Conservation (phyloP, 1,140 invertebrate species). For the Tigriopus japonicus region DNA sequence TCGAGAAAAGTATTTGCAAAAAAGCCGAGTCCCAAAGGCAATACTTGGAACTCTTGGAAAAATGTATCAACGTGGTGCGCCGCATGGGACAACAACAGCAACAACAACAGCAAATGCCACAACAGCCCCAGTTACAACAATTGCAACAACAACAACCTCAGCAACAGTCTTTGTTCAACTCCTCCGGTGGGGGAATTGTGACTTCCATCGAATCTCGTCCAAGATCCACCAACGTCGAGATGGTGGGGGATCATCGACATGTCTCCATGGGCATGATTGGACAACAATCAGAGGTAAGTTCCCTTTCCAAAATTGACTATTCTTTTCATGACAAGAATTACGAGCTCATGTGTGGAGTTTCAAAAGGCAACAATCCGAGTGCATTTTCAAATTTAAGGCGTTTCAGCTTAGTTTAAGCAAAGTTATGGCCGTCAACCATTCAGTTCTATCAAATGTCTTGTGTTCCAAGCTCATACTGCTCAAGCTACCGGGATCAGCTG, state of each 20-base stretch:
- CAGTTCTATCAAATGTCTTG: no score
- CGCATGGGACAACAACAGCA: constrained; percentile 2
- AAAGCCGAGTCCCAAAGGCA: no score
- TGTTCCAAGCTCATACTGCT: no score
- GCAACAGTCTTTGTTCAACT: neutral
- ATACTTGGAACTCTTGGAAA: neutral
- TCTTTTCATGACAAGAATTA: no score
- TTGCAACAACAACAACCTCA: constrained; percentile 5
- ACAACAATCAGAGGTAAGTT: neutral
- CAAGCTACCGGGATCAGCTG: no score
- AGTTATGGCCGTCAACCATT: no score
- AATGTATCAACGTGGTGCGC: neutral
- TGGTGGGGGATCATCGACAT: neutral
- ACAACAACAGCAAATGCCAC: neutral
- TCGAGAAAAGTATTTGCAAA: no score
- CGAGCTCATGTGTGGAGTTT: no score
- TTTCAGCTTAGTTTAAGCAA: no score
- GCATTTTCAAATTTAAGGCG: no score
- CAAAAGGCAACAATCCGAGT: no score
- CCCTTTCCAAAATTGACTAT: no score
- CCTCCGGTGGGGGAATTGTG: neutral
- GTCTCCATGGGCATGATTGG: neutral
- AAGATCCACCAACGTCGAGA: neutral
- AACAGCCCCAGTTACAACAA: neutral
- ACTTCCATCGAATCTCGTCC: neutral